A percentile compares a stretch with the other conserved stretches of the same genome.
Evolutionary conservation across 2,113 vertebrate genomes (phyloP).

Genomic region (Ondatra zibethicus): DNA sequence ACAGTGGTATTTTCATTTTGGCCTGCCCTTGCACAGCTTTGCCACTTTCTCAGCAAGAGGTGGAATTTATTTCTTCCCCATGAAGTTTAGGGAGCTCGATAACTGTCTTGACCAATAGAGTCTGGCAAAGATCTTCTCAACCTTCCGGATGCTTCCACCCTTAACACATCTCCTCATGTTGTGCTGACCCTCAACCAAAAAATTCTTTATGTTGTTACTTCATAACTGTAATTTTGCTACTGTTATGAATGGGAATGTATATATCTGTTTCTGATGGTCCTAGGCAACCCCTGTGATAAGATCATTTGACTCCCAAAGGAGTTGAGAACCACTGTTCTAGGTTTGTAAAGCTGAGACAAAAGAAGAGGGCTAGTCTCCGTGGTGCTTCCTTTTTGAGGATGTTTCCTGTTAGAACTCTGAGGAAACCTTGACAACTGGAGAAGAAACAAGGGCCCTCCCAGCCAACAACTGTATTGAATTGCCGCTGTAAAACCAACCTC

Average conservation of each 20-base stretch:
- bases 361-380: neutral
- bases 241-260: neutral
- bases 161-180: neutral
- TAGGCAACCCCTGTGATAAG: neutral
- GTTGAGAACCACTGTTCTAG: neutral
- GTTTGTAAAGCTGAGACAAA: neutral
- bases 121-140: neutral
- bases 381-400: neutral
- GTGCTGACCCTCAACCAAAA: neutral
- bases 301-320: neutral
- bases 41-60: neutral
- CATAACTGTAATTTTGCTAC: neutral
- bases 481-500: neutral
- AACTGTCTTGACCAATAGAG: neutral
- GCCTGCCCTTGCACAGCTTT: neutral
- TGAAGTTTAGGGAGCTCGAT: neutral
- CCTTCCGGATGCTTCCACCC: neutral
- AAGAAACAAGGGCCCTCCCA: neutral
- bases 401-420: neutral
- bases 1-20: neutral
- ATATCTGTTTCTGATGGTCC: neutral
- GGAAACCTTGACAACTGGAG: neutral
- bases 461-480: neutral
- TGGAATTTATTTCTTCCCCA: neutral
- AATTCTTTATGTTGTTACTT: neutral